Evolutionary conservation across 1,140 invertebrate species (phyloP).

Genomic region (Idris sp.): DNA sequence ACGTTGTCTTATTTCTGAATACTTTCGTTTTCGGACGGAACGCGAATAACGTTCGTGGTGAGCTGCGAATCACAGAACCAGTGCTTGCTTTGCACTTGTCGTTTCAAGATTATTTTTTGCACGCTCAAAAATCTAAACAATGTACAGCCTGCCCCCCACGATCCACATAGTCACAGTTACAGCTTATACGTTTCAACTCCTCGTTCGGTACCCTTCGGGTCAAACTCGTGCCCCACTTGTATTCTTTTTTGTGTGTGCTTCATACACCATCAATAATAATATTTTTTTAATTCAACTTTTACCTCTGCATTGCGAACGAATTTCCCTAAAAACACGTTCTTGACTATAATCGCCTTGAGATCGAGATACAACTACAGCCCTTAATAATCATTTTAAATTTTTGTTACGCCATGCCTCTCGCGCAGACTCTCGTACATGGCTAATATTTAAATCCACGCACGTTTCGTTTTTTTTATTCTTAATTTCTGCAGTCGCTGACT

Average conservation of each 20-base stretch:
- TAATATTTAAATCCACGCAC: slow-evolving; percentile 36
- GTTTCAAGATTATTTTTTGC: slow-evolving; percentile 15
- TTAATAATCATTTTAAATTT: slow-evolving; percentile 50
- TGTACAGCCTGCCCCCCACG: slow-evolving; percentile 76
- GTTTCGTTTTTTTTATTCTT: slow-evolving; percentile 9
- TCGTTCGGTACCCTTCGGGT: slow-evolving; percentile 55
- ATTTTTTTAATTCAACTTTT: slow-evolving; percentile 16
- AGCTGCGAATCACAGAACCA: slow-evolving; percentile 13
- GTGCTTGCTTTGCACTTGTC: slow-evolving; percentile 5
- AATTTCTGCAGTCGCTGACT: slow-evolving; percentile 45
- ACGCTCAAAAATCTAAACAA: slow-evolving; percentile 52
- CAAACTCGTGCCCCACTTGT: slow-evolving; percentile 46
- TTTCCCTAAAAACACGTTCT: slow-evolving; percentile 49
- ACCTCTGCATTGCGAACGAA: slow-evolving; percentile 37
- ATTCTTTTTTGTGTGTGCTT: slow-evolving; percentile 17
- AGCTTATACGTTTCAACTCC: slow-evolving; percentile 75
- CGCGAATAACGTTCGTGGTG: slow-evolving; percentile 42
- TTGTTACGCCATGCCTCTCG: slow-evolving; percentile 26
- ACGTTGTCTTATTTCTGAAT: slow-evolving; percentile 50
- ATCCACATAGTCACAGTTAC: slow-evolving; percentile 78
- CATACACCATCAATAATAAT: too few species aligned
- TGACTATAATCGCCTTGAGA: slow-evolving; percentile 62
- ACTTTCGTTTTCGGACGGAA: slow-evolving; percentile 59
- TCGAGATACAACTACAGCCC: slow-evolving; percentile 65
- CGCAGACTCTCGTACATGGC: slow-evolving; percentile 28